Percentiles rank a stretch among this genome's conserved stretches.
Conservation (phyloP, 2,888 invertebrate genomes). For the Xylocampa areola region DNA sequence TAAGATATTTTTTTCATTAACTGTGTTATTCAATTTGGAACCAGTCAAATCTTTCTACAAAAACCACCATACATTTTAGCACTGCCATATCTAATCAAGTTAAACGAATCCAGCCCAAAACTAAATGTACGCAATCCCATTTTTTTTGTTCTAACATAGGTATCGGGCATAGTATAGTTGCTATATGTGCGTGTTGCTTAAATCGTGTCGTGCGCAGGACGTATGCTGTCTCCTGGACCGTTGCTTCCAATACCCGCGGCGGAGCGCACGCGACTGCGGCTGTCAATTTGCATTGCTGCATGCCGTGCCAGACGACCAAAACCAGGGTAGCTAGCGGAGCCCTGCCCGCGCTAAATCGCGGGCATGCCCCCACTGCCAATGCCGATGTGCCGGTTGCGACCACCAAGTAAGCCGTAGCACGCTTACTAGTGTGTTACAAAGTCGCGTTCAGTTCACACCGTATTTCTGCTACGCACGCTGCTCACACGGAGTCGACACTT, state of each 20-base stretch:
- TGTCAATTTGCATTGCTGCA: slow-evolving; percentile 97
- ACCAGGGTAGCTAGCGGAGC: slow-evolving; percentile 90
- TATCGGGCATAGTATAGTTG: slow-evolving; percentile 50
- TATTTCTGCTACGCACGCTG: slow-evolving; percentile 66
- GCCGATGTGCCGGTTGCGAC: slow-evolving; percentile 86
- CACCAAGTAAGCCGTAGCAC: slow-evolving; percentile 88
- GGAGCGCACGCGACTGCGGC: slow-evolving; percentile 95
- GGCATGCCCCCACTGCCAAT: slow-evolving; percentile 87
- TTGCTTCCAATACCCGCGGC: slow-evolving; percentile 96
- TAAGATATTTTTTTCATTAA: not conserved
- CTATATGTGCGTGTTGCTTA: slow-evolving; percentile 80
- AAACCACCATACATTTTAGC: slow-evolving; percentile 23
- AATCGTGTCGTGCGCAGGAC: slow-evolving; percentile 91
- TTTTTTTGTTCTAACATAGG: slow-evolving; percentile 23
- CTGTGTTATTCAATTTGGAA: no score
- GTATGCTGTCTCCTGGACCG: slow-evolving; percentile 96
- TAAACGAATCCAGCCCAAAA: slow-evolving; percentile 18
- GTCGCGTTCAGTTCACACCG: slow-evolving; percentile 60
- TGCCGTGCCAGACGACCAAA: slow-evolving; percentile 92
- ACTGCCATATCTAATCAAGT: slow-evolving; percentile 18
- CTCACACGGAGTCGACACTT: slow-evolving; percentile 61
- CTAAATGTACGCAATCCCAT: slow-evolving; percentile 36
- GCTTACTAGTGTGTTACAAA: slow-evolving; percentile 78
- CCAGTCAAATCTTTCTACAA: no score
- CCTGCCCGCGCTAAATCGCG: slow-evolving; percentile 85